These are phyloP conservation scores for Avahi laniger DNA, from an alignment of 2,797 vertebrate genomes.

Conservation along the genomic window DNA sequence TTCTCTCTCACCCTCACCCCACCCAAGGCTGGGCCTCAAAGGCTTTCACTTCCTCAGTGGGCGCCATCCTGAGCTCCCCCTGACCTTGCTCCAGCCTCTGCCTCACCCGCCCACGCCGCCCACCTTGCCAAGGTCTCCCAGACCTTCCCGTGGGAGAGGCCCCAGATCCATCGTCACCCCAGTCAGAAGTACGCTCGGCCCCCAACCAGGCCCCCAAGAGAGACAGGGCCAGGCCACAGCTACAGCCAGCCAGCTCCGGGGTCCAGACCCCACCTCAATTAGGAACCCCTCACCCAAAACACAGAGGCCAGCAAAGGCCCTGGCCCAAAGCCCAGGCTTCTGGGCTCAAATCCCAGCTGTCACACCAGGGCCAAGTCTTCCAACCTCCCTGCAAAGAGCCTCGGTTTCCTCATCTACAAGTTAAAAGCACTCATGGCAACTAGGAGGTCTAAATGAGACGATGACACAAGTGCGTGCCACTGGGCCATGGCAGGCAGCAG, in stretches of 20 bases:
- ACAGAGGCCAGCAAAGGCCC: not conserved
- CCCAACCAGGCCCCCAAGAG: not conserved
- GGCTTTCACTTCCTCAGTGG: conserved; percentile 32
- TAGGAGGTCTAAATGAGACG: not conserved
- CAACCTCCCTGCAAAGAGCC: not conserved
- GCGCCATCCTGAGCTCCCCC: not conserved
- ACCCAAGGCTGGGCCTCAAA: not conserved
- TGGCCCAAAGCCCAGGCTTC: not conserved
- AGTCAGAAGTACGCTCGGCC: not conserved
- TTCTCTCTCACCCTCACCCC: not conserved
- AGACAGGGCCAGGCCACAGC: not conserved
- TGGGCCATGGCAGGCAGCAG: no score
- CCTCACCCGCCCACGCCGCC: no score
- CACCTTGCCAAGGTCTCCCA: not conserved
- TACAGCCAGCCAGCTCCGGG: not conserved
- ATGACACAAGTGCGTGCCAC: no score
- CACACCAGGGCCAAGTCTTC: not conserved
- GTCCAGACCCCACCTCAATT: not conserved
- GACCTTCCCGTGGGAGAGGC: not conserved
- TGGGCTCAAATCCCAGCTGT: not conserved
- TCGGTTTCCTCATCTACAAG: not conserved
- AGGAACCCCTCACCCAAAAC: not conserved
- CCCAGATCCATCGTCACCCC: no score
- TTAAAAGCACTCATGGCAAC: not conserved
- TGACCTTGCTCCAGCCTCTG: not conserved